These are phyloP conservation scores for Corydoras maculifer DNA, from an alignment of 2,113 vertebrate genomes.

Conservation along the genomic window DNA sequence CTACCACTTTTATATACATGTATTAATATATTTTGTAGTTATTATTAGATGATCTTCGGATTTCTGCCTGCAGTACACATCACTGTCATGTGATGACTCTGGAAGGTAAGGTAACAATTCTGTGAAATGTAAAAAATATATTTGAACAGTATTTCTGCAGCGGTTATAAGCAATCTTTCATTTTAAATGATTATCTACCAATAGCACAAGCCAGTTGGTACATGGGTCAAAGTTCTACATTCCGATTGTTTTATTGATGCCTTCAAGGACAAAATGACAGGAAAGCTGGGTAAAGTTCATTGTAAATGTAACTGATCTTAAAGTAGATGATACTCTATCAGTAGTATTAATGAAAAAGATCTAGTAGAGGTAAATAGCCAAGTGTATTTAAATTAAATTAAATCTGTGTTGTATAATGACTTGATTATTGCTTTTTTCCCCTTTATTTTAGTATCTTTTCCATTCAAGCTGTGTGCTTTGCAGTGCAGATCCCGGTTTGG, in stretches of 20 bases:
- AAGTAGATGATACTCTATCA: too few relatives aligned
- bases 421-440: too few relatives aligned
- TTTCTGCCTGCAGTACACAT: neutral
- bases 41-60: neutral
- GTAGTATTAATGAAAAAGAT: neutral
- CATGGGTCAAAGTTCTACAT: constrained; percentile 16
- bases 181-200: too few relatives aligned
- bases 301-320: neutral
- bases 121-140: neutral
- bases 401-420: too few relatives aligned
- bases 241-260: constrained; percentile 36
- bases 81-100: neutral
- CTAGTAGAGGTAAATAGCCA: neutral
- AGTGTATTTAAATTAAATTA: too few relatives aligned
- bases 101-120: neutral
- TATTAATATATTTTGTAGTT: too few relatives aligned
- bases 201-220: neutral
- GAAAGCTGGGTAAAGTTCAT: constrained; percentile 49
- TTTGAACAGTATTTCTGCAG: neutral
- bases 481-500: constrained; percentile 30
- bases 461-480: too few relatives aligned
- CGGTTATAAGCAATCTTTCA: too few relatives aligned
- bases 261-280: constrained; percentile 17
- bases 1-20: too few relatives aligned
- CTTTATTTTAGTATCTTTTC: too few relatives aligned